phyloP scores from a whole-genome alignment of 2,888 invertebrate species.

The Scaptomyza parva region DNA sequence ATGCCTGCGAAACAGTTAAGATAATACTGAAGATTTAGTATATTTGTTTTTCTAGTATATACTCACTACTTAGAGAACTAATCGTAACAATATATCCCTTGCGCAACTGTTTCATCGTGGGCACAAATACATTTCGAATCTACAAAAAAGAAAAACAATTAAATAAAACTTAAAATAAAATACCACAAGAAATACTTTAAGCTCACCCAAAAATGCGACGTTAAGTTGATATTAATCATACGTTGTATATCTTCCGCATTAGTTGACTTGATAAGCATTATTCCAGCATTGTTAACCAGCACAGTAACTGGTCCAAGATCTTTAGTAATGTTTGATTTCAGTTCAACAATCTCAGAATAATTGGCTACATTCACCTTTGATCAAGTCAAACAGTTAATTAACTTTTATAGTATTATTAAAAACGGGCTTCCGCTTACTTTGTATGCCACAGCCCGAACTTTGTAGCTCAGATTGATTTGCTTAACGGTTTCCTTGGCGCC shows the following conservation, averaged over 20 bases:
- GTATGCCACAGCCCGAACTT: slow-evolving; percentile 74
- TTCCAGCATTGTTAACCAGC: slow-evolving; percentile 85
- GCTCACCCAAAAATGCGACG: slow-evolving; percentile 84
- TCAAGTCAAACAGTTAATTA: neutral
- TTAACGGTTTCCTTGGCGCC: slow-evolving; percentile 70
- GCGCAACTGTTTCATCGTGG: slow-evolving; percentile 81
- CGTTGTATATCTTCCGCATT: slow-evolving; percentile 78
- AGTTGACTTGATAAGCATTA: slow-evolving; percentile 63
- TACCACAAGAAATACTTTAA: neutral
- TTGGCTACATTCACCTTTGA: slow-evolving; percentile 74
- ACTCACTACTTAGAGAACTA: slow-evolving; percentile 76
- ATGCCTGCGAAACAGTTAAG: slow-evolving; percentile 42
- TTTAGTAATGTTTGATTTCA: slow-evolving; percentile 63
- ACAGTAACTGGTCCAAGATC: slow-evolving; percentile 83
- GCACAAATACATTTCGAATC: slow-evolving; percentile 83
- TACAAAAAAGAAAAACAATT: slow-evolving; percentile 31
- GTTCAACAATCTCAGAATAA: slow-evolving; percentile 58
- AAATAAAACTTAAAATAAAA: too few species aligned
- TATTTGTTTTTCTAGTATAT: neutral
- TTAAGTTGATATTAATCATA: slow-evolving; percentile 84
- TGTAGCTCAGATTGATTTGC: slow-evolving; percentile 52
- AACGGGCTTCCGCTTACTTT: slow-evolving; percentile 49
- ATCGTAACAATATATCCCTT: slow-evolving; percentile 84
- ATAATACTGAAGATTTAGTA: neutral
- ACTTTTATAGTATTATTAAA: too few species aligned